Percentiles rank a stretch among this genome's conserved stretches.
These are phyloP conservation scores for Heliconius ethilla DNA, from an alignment of 2,888 invertebrate genomes.

Conservation along the genomic window DNA sequence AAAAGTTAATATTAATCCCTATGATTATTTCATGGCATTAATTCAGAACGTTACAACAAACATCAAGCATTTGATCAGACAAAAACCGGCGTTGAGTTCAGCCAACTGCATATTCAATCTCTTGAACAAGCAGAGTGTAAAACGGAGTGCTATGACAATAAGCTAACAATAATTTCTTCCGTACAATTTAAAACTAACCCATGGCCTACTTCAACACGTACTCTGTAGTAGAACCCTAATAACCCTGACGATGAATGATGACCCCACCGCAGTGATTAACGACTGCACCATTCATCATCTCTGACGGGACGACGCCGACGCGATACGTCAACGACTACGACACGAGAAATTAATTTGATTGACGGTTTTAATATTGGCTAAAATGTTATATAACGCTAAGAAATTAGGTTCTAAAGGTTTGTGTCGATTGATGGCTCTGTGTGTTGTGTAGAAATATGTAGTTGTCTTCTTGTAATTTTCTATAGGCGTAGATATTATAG, in stretches of 20 bases:
- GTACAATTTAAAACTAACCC: not conserved
- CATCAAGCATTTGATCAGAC: too few relatives aligned
- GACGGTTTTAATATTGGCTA: constrained; percentile 53
- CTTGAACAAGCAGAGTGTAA: not conserved
- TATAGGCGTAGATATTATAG: too few relatives aligned
- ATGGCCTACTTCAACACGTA: constrained; percentile 25
- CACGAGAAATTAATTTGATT: constrained; percentile 55
- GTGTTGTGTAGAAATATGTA: not conserved
- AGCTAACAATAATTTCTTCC: not conserved
- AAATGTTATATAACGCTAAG: constrained; percentile 22
- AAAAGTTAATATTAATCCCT: too few relatives aligned
- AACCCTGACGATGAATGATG: constrained; percentile 62
- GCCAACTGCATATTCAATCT: too few relatives aligned
- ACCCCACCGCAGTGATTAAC: constrained; percentile 67
- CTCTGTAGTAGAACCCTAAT: constrained; percentile 46
- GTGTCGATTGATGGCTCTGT: not conserved
- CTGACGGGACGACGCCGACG: constrained; percentile 52
- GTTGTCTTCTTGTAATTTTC: not conserved
- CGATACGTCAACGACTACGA: constrained; percentile 52
- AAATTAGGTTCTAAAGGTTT: constrained; percentile 17
- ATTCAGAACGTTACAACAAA: too few relatives aligned
- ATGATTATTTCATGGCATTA: too few relatives aligned
- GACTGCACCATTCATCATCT: constrained; percentile 58
- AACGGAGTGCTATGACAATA: too few relatives aligned
- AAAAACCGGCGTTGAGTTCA: too few relatives aligned